Conservation (phyloP, 2,797 vertebrate species). For the Hapalemur alaotrensis region DNA sequence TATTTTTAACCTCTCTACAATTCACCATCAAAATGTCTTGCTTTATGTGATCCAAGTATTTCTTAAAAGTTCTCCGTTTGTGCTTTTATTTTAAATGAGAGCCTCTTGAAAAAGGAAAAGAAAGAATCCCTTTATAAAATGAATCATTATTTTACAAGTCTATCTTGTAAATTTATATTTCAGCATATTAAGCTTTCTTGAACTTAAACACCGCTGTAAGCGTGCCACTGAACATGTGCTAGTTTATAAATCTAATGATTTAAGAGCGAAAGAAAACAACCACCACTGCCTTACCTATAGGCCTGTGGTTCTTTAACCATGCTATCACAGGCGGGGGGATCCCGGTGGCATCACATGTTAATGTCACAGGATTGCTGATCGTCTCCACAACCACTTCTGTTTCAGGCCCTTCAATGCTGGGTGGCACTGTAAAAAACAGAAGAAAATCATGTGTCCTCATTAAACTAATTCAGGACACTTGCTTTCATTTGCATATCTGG, state of each 20-base stretch:
- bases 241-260: not conserved
- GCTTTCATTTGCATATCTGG: conserved; percentile 68
- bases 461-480: not conserved
- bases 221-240: not conserved
- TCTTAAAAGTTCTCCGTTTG: not conserved
- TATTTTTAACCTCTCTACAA: not conserved
- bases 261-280: not conserved
- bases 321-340: conserved; percentile 92
- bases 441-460: conserved; percentile 13
- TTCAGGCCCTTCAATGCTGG: conserved; percentile 91
- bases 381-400: conserved; percentile 90
- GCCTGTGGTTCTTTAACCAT: conserved; percentile 93
- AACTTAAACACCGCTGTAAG: not conserved
- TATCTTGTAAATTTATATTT: not conserved
- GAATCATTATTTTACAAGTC: not conserved
- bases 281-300: conserved; percentile 86
- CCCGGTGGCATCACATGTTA: conserved; percentile 93
- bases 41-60: not conserved
- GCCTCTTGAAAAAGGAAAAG: not conserved
- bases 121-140: not conserved
- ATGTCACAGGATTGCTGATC: conserved; percentile 91
- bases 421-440: conserved; percentile 88
- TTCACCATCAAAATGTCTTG: not conserved
- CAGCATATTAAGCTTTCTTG: not conserved
- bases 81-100: conserved; percentile 18